Evolutionary conservation across 1,140 invertebrate genomes (phyloP), one percentile per base, ranked within the genome.

Genomic region (Rhopalosiphum maidis): DNA sequence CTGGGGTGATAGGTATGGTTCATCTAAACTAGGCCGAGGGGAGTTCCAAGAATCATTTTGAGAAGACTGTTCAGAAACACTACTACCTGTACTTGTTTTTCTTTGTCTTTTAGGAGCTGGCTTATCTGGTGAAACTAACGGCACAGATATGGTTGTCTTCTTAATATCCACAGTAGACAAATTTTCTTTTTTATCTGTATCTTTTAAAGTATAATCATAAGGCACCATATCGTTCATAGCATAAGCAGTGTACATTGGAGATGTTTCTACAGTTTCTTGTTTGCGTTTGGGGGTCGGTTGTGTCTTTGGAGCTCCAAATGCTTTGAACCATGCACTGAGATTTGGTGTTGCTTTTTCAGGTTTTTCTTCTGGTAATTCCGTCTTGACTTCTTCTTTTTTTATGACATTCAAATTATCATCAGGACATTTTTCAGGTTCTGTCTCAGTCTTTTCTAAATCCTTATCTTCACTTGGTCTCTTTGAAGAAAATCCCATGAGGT

Each of bases 291-390:
- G 94, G 60, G 94, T 94, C 51, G 94, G 94, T 88, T 94, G 94
- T 41, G 95, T 94, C 94, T 97, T 98, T 15, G 98, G 98, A 0
- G 97, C 97, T 82, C 98, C 98, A 95, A 98, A 98, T 1, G 98
- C 98, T 95, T 98, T 98, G 91, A 98, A 97, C 98, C 98, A 98
- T 25, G 97, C 98, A 95, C 97, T 98, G 83, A 98, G 96, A 95
- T 98, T 98, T 1, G 98, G 98, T 90, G 97, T 98, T 35, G 97
- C 97, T 95, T 97, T 96, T 94, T 96, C 96, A 94, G 96, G 95
- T 90, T 96, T 95, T 94, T 95, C 83, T 95, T 95, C 82, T 94
- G n/a, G 3, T 43, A 93, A 94, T 1, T 94, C 94, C 22, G 77
- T 54, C 88, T 94, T 94, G 55, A 94, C 94, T 51, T 95, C 94